Evolutionary conservation across 2,797 vertebrate species (phyloP), one percentile per base, ranked within the genome.

Genomic region (Rhinichthys osculus): DNA sequence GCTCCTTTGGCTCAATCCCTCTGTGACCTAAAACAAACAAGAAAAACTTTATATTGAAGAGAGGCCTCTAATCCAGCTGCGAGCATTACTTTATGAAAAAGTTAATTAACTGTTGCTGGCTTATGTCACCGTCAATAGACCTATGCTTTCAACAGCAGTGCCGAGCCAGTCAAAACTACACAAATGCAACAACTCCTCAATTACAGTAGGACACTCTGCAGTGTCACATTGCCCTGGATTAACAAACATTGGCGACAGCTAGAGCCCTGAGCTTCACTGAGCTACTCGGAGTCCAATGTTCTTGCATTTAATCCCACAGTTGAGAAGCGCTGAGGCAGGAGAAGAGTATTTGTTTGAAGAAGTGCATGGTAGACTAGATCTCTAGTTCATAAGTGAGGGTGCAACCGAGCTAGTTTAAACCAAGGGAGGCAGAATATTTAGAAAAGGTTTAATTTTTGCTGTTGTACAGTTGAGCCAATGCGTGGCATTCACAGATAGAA

Each of bases 71-170:
- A 90, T 90, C 87, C 86, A 85, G 57, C 85, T 62, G 21, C 42
- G 42, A 85, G 74, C 78, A 86, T 87, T 70, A 88, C 85, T 86
- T 84, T 86, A 85, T 85, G 80, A 85, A 85, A 84, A 87, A 88
- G 81, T 90, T 87, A 88, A 90, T 90, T 88, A 90, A 86, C 77
- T 86, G 72, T 87, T 88, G 52, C 87, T 84, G 80, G 81, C 57
- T 88, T 77, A 78, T 80, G 59, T 78, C 62, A 23, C 21, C 38
- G 40, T 23, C 79, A 86, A 78, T 54, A 86, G 84, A 89, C 77
- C 81, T 64, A 74, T 82, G 50, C 62, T 62, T 88, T 62, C 54
- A 77, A 72, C 57, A 11, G 50, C 70, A 50, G 78, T 76, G 88
- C 85, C 73, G 76, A 85, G 70, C 78, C 57, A 57, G 84, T 81